Base-by-base conservation (phyloP, 2,888 invertebrate species). In the Eristalis arbustorum region DNA sequence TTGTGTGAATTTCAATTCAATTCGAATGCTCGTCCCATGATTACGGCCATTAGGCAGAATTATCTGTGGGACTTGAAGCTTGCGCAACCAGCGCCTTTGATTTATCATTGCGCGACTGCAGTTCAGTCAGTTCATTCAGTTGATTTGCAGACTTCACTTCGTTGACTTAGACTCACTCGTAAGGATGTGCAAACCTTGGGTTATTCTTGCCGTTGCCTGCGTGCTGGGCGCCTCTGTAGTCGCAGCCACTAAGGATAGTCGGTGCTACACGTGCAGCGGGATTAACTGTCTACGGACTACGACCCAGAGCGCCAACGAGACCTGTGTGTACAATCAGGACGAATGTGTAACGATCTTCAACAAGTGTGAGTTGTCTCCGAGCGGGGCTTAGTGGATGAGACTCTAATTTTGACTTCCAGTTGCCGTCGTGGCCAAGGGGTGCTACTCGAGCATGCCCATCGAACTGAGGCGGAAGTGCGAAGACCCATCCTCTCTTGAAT, bases 301-400 rank as follows among this genome's bases (percentile, higher is more conserved):
- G 0, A 78, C 78, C 0, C 83, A 89, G n/a, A 89, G 90, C 85
- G 88, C 80, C 0, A 89, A 88, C 2, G 89, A 81, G 8, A 76
- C 75, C 1, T 92, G 92, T 81, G 37, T 66, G 2, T 90, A 92
- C 89, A 72, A 89, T 22, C 76, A 91, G 82, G 92, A 92, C 83
- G 89, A 89, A 61, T 92, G 92, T 88, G 91, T 91, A 0, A 92
- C 91, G 0, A 89, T 91, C 49, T 92, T 90, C 67, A 90, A 91
- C 66, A 90, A 89, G 66, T 90, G 92, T 92, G 84, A 88, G 90
- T 89, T n/a, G 63, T 18, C 23, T 72, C 37, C 69, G 14, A 25
- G 22, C 11, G 3, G 37, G 59, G 3, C 14, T 22, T 22, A 3
- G 18, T 23, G 23, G 8, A 34, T 37, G 11, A 72, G 13, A 25